Evolutionary conservation across 2,888 invertebrate genomes (phyloP), one percentile per base, ranked within the genome.

Genomic region (Cataglyphis altisquamis): DNA sequence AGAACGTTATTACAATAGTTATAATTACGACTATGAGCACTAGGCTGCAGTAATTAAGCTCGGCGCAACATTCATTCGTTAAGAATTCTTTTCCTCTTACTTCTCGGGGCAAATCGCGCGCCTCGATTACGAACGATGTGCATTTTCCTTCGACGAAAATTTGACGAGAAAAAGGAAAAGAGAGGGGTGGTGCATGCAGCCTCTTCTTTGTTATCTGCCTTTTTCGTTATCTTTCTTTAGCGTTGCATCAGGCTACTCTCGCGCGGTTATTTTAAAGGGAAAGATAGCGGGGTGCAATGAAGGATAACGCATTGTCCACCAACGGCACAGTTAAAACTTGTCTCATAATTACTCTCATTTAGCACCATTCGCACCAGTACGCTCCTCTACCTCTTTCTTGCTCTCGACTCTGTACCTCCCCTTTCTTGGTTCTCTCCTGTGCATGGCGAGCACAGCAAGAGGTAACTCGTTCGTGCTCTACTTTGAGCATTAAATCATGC

Each of bases 271-370:
- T 94, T 93, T 93, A 93, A 94, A 83, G 90, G 83, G 86, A 72
- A 86, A 86, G 90, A 88, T 87, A 90, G 84, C 84, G 45, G 89
- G 84, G 86, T 89, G 93, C 93, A 94, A 94, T 94, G 94, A 94
- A 92, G 92, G 91, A 93, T 94, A 93, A 93, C 92, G 93, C 92
- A 94, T 94, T 94, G 93, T 94, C 93, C 92, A 92, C 89, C 90
- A 88, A 88, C 89, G 90, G 91, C 91, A 92, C 93, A 93, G 93
- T 94, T 94, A 94, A 94, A 94, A 94, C 93, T 94, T 94, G 94
- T 93, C 93, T 92, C 93, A 92, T 94, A 94, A 94, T 94, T 94
- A 94, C 93, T 93, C 93, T 94, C 93, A 93, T 94, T 94, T 93
- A 93, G 92, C 91, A 90, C 89, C 89, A 89, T 91, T 90, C 86